These are phyloP conservation scores for Acanthococcus lagerstroemiae DNA, from an alignment of 2,888 invertebrate genomes.

Conservation along the genomic window DNA sequence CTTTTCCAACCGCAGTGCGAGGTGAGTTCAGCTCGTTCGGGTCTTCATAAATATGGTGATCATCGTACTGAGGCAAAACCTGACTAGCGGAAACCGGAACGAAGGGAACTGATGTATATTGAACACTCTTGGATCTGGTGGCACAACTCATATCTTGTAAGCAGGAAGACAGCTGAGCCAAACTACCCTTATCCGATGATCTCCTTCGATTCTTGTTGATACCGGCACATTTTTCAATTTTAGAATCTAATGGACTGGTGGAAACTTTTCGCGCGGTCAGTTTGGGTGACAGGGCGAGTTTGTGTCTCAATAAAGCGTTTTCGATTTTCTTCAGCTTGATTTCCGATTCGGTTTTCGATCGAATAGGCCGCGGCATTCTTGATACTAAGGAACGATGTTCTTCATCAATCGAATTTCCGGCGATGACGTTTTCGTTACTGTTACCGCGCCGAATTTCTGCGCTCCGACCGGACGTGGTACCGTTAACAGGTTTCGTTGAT, in stretches of 20 bases:
- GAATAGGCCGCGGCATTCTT: conserved; percentile 32
- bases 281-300: neutral
- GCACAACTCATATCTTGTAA: neutral
- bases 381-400: neutral
- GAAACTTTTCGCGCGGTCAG: neutral
- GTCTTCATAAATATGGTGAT: conserved; percentile 26
- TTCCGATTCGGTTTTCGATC: conserved; percentile 44
- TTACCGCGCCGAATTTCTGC: no score
- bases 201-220: neutral
- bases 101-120: neutral
- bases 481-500: no score
- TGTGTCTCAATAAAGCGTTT: conserved; percentile 35
- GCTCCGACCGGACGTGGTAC: no score
- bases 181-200: neutral
- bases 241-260: neutral
- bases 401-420: neutral
- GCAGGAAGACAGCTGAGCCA: neutral
- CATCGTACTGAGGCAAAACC: neutral
- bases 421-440: neutral
- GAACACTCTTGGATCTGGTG: neutral
- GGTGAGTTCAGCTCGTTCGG: neutral
- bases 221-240: neutral
- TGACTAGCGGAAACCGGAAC: neutral
- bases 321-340: conserved; percentile 48
- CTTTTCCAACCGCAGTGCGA: neutral